A percentile compares a stretch with the other conserved stretches of the same genome.
These are phyloP conservation scores for Ceuthmochares aereus DNA, from an alignment of 2,113 vertebrate species.

Conservation along the genomic window DNA sequence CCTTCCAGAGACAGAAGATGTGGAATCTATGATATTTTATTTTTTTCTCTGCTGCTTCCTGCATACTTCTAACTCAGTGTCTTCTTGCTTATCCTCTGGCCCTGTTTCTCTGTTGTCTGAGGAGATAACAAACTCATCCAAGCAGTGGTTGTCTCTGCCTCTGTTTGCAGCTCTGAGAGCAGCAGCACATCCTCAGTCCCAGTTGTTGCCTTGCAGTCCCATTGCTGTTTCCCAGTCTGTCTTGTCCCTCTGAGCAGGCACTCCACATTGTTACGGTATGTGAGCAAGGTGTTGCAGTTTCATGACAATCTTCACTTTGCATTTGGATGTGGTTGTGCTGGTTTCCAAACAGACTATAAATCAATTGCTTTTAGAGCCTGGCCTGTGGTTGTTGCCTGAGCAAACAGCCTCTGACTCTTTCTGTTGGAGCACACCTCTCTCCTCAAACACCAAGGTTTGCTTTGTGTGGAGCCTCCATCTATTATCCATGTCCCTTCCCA, in stretches of 20 bases:
- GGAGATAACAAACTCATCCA: not conserved
- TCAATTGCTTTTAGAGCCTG: not conserved
- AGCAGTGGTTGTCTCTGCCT: fast-evolving
- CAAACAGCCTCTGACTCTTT: slow-evolving; percentile 34
- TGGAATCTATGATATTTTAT: not conserved
- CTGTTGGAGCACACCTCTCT: slow-evolving; percentile 45
- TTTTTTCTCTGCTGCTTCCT: not conserved
- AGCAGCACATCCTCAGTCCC: fast-evolving
- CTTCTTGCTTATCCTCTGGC: not conserved
- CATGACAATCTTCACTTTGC: not conserved
- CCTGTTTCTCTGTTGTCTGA: not conserved
- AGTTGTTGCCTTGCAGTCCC: not conserved
- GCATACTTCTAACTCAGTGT: not conserved
- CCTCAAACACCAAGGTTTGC: slow-evolving; percentile 42
- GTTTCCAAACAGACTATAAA: slow-evolving; percentile 50
- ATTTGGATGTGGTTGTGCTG: not conserved
- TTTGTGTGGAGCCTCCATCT: not conserved
- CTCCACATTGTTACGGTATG: not conserved
- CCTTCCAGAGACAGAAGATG: not conserved
- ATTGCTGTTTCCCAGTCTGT: not conserved
- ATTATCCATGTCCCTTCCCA: not conserved
- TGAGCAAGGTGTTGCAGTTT: not conserved
- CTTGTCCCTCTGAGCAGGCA: not conserved
- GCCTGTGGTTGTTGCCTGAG: slow-evolving; percentile 26
- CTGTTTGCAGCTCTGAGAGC: not conserved